Evolutionary conservation across 2,888 invertebrate species (phyloP).

Genomic region (Drosophila paranaensis): DNA sequence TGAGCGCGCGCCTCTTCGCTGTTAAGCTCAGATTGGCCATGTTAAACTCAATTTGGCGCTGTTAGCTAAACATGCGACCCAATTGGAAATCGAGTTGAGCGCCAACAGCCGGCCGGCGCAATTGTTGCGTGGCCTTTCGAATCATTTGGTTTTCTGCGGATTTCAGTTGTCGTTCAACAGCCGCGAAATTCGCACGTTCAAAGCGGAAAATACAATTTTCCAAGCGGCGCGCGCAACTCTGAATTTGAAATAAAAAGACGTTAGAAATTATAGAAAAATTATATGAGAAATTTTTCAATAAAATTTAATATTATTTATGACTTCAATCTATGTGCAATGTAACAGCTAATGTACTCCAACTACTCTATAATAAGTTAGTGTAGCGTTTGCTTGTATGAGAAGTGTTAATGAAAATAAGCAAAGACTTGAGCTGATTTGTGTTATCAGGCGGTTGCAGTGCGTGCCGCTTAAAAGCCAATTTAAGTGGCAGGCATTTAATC

Average conservation of each 20-base stretch:
- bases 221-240: conserved; percentile 42
- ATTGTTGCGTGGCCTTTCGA: conserved; percentile 58
- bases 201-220: conserved; percentile 35
- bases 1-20: conserved; percentile 4
- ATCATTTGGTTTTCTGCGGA: conserved; percentile 37
- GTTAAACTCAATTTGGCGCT: conserved; percentile 39
- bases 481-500: conserved; percentile 76
- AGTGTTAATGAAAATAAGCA: neutral
- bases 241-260: conserved; percentile 6
- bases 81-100: conserved; percentile 31
- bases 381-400: neutral
- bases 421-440: conserved; percentile 38
- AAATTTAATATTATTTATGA: neutral
- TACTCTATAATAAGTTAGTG: neutral
- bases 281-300: neutral
- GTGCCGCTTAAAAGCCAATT: conserved; percentile 63
- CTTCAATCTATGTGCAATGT: neutral
- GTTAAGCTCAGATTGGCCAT: conserved; percentile 30
- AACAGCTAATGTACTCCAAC: neutral
- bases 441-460: conserved; percentile 47
- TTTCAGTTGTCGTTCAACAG: conserved; percentile 74
- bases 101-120: conserved; percentile 53
- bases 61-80: conserved; percentile 37
- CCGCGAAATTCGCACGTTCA: conserved; percentile 67
- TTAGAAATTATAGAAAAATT: neutral